Percentiles rank a stretch among this genome's conserved stretches.
Conservation (phyloP, 2,888 invertebrate species). For the Halocaridina rubra region DNA sequence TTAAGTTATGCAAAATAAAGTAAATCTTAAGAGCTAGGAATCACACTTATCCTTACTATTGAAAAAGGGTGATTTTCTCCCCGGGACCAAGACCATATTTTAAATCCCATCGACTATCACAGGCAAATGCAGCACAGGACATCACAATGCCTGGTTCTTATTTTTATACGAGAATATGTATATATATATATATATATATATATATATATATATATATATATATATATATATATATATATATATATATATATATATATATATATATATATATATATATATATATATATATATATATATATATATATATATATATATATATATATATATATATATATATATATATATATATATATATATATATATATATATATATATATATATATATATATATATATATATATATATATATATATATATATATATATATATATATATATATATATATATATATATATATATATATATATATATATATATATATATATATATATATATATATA, state of each 20-base stretch:
- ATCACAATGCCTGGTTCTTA: no score
- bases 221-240: background rate
- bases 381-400: background rate
- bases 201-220: background rate
- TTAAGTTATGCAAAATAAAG: no score
- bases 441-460: background rate
- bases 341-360: background rate
- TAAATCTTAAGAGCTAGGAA: no score
- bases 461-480: background rate
- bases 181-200: background rate
- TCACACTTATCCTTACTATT: no score
- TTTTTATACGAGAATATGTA: background rate
- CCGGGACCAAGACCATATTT: no score
- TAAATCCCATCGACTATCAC: no score
- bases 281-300: background rate
- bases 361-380: background rate
- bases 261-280: background rate
- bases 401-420: background rate
- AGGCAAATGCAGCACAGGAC: no score
- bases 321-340: background rate
- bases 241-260: background rate
- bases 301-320: background rate
- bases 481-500: background rate
- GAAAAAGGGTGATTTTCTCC: no score
- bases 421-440: background rate